Conservation (phyloP, 2,113 vertebrate genomes). For the Eurystomus gularis region DNA sequence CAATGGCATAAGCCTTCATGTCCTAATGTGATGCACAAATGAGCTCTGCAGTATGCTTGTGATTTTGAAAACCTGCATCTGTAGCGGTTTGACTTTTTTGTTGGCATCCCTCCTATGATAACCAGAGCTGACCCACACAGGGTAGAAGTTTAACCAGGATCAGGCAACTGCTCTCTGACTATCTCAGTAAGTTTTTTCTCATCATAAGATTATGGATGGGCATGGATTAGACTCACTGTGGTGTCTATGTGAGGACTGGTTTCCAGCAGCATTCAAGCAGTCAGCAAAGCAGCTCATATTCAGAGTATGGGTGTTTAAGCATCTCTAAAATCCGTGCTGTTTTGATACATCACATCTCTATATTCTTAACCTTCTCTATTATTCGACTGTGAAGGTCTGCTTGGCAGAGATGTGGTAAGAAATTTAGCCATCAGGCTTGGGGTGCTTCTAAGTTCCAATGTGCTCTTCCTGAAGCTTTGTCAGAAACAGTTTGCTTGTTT, state of each 20-base stretch:
- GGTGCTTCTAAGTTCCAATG: background rate
- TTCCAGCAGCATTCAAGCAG: background rate
- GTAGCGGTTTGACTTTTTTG: background rate
- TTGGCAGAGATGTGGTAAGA: background rate
- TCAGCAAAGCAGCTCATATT: background rate
- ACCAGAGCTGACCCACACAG: background rate
- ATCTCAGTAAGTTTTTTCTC: background rate
- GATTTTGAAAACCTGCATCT: background rate
- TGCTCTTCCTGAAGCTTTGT: constrained; percentile 35
- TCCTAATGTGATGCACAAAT: background rate
- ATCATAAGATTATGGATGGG: background rate
- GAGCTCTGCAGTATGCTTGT: background rate
- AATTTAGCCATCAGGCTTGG: constrained; percentile 29
- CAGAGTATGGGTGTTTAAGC: background rate
- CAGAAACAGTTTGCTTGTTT: background rate
- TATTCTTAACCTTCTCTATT: background rate
- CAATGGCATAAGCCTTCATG: background rate
- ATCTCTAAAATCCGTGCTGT: background rate
- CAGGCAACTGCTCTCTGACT: background rate
- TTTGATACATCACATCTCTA: background rate
- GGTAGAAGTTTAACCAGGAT: background rate
- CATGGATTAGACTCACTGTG: background rate
- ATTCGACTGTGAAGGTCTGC: constrained; percentile 43
- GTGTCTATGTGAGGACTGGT: background rate
- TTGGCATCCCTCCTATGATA: background rate